Evolutionary conservation across 2,797 vertebrate genomes (phyloP), one percentile per base, ranked within the genome.

Genomic region (Melanotaenia boesemani): DNA sequence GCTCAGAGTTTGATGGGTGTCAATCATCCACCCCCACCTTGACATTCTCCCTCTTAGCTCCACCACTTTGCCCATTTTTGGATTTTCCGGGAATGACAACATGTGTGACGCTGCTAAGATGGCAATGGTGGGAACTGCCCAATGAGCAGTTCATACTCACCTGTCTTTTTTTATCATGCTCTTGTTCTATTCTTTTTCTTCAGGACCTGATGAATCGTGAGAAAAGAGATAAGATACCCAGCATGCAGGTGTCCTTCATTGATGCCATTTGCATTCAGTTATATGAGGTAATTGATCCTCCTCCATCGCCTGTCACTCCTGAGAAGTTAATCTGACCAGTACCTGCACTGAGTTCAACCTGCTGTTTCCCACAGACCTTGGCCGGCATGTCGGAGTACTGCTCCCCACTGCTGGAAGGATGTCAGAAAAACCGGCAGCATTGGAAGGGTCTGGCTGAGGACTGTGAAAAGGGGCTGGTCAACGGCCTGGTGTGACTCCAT

Each of bases 191-290:
- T 36, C 1, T 2, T 65, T 59, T 82, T 48, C 79, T 83, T 55
- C 72, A 99, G 98, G 98, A 99, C 85, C 92, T 99, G 82, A 99
- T 99, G 98, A 99, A 99, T 91, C 95, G 98, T 68, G 98, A 99
- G 87, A 99, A 99, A 92, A 94, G 95, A 84, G 97, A 99, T 87
- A 97, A 98, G 92, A 99, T 99, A 84, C 98, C 98, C 67, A 98
- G 96, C 91, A 98, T 99, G 97, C 98, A 99, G 89, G 98, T 99
- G 89, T 97, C 97, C 86, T 99, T 99, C 88, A 99, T 99, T 73
- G 98, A 99, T 46, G 96, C 97, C 84, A 96, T 99, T 91, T 99
- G 98, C 83, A 92, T 95, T 73, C 96, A 98, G 90, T 93, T 99
- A 4, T 99, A 99, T 73, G 97, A 99, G 98, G 98, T 99, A 95